phyloP scores from a whole-genome alignment of 2,797 vertebrate genomes.

The Parauchenoglanis punctatus region DNA sequence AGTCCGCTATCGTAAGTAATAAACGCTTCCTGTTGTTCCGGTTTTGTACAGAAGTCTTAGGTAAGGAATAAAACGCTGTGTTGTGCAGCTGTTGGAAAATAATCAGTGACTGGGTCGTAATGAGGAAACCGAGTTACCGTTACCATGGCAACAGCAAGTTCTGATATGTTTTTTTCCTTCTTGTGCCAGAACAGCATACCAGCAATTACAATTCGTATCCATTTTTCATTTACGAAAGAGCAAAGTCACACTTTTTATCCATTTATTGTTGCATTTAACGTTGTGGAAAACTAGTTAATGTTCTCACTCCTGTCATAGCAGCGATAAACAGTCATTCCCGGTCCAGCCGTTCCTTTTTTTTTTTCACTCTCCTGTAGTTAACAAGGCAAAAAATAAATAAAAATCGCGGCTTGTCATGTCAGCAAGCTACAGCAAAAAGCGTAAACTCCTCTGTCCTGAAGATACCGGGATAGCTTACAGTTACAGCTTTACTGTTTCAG shows the following conservation, averaged over 20 bases:
- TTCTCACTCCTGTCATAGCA: not conserved
- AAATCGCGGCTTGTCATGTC: not conserved
- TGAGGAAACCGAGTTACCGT: not conserved
- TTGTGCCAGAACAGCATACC: not conserved
- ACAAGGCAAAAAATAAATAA: not conserved
- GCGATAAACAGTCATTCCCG: not conserved
- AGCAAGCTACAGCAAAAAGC: not conserved
- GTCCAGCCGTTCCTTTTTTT: not conserved
- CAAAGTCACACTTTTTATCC: not conserved
- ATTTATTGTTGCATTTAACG: not conserved
- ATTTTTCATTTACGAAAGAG: not conserved
- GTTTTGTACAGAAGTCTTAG: not conserved
- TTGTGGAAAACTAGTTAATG: not conserved
- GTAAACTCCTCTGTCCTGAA: not conserved
- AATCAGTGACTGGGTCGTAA: not conserved
- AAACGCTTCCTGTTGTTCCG: not conserved
- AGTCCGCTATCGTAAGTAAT: slow-evolving; percentile 50
- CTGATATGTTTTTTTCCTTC: not conserved
- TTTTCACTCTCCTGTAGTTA: not conserved
- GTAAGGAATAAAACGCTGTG: not conserved
- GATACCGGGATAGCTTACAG: too few relatives aligned
- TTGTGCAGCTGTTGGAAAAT: not conserved
- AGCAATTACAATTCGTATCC: not conserved
- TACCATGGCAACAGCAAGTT: not conserved
- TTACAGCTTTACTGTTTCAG: too few relatives aligned